Evolutionary conservation across 2,113 vertebrate species (phyloP).

Genomic region (Junco hyemalis): DNA sequence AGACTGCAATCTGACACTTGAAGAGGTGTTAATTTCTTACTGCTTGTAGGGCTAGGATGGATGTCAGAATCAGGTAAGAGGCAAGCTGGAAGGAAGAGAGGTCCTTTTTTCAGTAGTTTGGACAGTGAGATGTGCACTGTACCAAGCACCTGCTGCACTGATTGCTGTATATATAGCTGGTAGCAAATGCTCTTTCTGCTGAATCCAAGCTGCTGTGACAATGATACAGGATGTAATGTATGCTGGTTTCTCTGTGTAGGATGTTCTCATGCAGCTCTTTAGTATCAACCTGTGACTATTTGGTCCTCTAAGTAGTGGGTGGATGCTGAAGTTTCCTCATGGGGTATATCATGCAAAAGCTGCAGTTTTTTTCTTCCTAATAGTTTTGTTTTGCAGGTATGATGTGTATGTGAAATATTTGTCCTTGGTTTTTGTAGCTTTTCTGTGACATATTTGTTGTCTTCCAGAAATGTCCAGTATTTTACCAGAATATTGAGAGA

Average conservation of each 20-base stretch:
- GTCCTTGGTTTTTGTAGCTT: not conserved
- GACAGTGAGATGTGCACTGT: accelerated
- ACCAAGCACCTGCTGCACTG: not conserved
- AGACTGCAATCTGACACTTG: not conserved
- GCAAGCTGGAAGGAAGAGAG: not conserved
- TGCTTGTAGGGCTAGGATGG: not conserved
- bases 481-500: not conserved
- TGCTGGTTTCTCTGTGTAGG: not conserved
- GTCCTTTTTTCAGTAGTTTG: not conserved
- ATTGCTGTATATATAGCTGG: not conserved
- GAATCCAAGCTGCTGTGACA: not conserved
- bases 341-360: not conserved
- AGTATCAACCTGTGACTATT: not conserved
- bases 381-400: not conserved
- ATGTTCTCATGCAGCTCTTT: not conserved
- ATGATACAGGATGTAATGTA: not conserved
- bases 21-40: not conserved
- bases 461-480: not conserved
- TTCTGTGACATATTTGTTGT: not conserved
- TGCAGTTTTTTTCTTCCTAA: not conserved
- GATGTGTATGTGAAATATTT: not conserved
- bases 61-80: not conserved
- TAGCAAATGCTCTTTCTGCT: not conserved
- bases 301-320: not conserved
- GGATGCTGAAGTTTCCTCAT: not conserved